phyloP scores from a whole-genome alignment of 2,888 invertebrate species.

The Eilema sororculum region DNA sequence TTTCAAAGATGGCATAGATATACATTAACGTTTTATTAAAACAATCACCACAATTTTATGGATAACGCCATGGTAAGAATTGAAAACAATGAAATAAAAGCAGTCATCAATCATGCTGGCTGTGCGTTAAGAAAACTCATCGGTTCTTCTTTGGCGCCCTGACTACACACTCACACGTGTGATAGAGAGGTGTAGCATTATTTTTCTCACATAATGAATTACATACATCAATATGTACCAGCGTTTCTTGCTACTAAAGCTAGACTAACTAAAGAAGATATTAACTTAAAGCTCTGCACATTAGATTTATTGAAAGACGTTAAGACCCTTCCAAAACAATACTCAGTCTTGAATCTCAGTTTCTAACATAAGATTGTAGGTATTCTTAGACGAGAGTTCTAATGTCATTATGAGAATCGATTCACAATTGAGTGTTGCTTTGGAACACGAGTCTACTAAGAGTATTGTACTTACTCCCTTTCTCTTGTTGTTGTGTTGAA shows the following conservation, averaged over 20 bases:
- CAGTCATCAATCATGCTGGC: conserved; percentile 6
- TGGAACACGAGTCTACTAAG: too few species aligned
- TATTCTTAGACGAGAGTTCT: too few species aligned
- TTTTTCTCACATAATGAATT: background rate
- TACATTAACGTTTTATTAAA: background rate
- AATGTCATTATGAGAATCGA: too few species aligned
- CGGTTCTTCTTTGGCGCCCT: background rate
- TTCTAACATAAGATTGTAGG: too few species aligned
- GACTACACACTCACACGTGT: background rate
- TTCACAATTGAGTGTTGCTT: too few species aligned
- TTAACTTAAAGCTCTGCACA: background rate
- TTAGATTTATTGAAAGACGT: too few species aligned
- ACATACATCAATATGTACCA: background rate
- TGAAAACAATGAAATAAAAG: background rate
- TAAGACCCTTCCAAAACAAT: too few species aligned
- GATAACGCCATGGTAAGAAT: background rate
- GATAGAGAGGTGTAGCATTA: background rate
- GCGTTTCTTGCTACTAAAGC: background rate
- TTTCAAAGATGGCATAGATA: background rate
- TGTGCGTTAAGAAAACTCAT: conserved; percentile 1
- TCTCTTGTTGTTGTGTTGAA: background rate
- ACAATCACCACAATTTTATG: background rate
- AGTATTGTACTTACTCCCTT: too few species aligned
- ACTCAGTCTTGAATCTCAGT: too few species aligned
- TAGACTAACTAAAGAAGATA: too few species aligned